These are phyloP conservation scores for Pseudanteris insignis DNA, from an alignment of 2,888 invertebrate genomes.

Conservation along the genomic window DNA sequence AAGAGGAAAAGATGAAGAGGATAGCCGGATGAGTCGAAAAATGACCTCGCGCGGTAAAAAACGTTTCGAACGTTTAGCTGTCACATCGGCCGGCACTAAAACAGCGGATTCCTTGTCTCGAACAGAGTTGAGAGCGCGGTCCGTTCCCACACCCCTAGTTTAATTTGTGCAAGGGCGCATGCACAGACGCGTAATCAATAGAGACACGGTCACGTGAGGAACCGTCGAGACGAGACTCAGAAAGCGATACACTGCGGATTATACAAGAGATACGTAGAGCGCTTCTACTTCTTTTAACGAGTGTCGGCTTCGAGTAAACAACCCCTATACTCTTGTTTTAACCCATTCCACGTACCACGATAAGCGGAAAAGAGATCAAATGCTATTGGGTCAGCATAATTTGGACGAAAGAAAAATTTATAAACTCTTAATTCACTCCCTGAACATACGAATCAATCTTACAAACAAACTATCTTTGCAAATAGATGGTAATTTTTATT, in stretches of 20 bases:
- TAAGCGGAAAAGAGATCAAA: background rate
- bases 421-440: too few relatives aligned
- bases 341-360: too few relatives aligned
- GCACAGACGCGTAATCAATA: constrained; percentile 62
- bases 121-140: background rate
- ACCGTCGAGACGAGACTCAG: constrained; percentile 30
- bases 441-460: too few relatives aligned
- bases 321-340: too few relatives aligned
- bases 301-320: too few relatives aligned
- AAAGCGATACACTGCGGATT: constrained; percentile 21
- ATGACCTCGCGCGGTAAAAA: constrained; percentile 11
- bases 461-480: too few relatives aligned
- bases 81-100: constrained; percentile 34
- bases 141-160: constrained; percentile 47
- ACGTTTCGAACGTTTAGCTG: constrained; percentile 22
- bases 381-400: background rate
- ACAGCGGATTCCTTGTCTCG: constrained; percentile 28
- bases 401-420: background rate
- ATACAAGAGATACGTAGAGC: constrained; percentile 17
- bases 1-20: background rate
- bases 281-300: too few relatives aligned
- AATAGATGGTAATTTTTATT: too few relatives aligned
- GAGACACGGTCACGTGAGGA: constrained; percentile 59
- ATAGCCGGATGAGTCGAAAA: background rate
- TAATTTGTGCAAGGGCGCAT: constrained; percentile 59